These are phyloP conservation scores for Trinorchestia longiramus DNA, from an alignment of 1,140 invertebrate genomes.

Conservation along the genomic window DNA sequence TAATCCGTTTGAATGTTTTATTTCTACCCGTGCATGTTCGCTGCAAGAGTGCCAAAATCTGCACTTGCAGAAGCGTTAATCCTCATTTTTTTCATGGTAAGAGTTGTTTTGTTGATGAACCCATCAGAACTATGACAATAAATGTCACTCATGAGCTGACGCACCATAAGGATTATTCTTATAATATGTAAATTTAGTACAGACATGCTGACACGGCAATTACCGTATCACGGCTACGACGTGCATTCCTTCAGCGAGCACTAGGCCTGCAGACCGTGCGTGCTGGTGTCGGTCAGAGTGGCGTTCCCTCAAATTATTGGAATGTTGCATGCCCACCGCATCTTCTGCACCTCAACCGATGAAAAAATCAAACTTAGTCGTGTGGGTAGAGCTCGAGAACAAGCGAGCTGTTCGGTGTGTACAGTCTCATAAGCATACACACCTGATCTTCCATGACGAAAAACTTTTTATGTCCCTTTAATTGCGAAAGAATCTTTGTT, in stretches of 20 bases:
- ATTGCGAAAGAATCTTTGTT: neutral
- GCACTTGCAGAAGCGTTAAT: too few species aligned
- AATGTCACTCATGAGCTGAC: neutral
- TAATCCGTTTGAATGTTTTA: neutral
- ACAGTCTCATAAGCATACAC: neutral
- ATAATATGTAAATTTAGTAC: neutral
- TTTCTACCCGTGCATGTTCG: neutral
- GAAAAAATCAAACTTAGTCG: constrained; percentile 23
- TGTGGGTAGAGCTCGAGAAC: constrained; percentile 27
- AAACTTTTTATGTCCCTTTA: neutral
- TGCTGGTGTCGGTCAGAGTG: neutral
- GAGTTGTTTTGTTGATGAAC: neutral
- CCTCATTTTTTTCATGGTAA: too few species aligned
- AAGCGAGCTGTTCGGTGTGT: neutral
- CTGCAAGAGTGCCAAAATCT: neutral
- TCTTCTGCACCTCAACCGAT: constrained; percentile 23
- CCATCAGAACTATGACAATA: neutral
- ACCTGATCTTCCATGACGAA: neutral
- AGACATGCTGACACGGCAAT: neutral
- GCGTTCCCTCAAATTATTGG: constrained; percentile 21
- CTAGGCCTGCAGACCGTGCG: neutral
- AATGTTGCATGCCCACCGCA: constrained; percentile 26
- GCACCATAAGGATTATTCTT: neutral
- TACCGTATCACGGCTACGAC: neutral
- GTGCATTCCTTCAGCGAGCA: neutral